Percentiles rank a stretch among this genome's conserved stretches.
Evolutionary conservation across 2,797 vertebrate genomes (phyloP).

Genomic region (Xenopus petersii): DNA sequence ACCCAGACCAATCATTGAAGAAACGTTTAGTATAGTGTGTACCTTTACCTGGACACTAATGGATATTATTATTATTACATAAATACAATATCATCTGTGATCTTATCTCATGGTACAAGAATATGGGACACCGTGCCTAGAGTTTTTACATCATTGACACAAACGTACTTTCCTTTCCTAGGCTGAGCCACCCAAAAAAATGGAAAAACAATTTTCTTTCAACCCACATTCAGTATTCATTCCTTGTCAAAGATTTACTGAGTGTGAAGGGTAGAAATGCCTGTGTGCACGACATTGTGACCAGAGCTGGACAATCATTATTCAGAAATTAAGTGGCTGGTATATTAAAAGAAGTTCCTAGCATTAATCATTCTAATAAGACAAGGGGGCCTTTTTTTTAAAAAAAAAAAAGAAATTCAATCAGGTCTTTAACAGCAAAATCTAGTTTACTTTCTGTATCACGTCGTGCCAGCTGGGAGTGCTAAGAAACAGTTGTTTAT

Average conservation of each 20-base stretch:
- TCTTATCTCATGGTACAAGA: no score
- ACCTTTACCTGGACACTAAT: no score
- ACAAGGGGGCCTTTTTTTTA: constrained; percentile 31
- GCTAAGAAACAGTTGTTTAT: constrained; percentile 28
- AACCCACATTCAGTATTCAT: constrained; percentile 28
- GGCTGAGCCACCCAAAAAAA: neutral
- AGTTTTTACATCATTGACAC: neutral
- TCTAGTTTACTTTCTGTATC: constrained; percentile 7
- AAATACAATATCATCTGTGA: no score
- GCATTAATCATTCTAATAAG: constrained; percentile 40
- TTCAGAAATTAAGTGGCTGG: constrained; percentile 35
- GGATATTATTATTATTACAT: no score
- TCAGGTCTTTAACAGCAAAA: constrained; percentile 26
- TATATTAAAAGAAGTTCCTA: constrained; percentile 30
- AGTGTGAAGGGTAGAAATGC: constrained; percentile 32
- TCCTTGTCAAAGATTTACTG: constrained; percentile 24
- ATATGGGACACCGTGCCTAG: no score
- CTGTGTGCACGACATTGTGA: neutral
- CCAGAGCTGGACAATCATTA: constrained; percentile 32
- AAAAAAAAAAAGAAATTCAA: constrained; percentile 18
- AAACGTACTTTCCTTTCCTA: constrained; percentile 8
- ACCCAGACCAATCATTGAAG: no score
- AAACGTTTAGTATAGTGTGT: no score
- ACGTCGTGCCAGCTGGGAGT: constrained; percentile 17
- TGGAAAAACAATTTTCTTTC: neutral